Base-by-base conservation (phyloP, 1,140 invertebrate genomes). In the Magallana ariakensis region DNA sequence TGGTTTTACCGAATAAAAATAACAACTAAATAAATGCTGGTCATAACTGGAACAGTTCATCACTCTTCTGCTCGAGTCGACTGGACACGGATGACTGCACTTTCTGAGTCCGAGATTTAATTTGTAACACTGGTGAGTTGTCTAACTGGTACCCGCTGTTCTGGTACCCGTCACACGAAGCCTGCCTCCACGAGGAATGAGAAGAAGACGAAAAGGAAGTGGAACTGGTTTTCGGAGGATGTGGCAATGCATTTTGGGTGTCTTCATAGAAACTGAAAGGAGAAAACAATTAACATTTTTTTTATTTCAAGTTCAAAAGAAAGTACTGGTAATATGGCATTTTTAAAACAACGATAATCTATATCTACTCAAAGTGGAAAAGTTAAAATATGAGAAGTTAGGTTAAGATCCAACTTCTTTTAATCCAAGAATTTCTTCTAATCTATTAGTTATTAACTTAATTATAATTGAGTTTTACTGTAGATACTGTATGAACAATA, bases 41-140 rank as follows among this genome's bases (percentile, higher is more conserved):
- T 75, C 66, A 75, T 75, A 75, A 75, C 66, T 75, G 66, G 22
- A 75, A 75, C 9, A 75, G 66, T 75, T 75, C 66, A 75, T 75
- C 66, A 33, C 33, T 75, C 26, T 19, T 75, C 66, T 75, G 66
- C 22, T 75, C 66, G 11, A 75, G 66, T 33, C 22, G 9, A 75
- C 66, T 75, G 33, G 9, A 26, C 9, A 75, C 22, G 9, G 66
- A 75, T 19, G 66, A 75, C 22, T 75, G 22, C 9, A 75, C 19
- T 75, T 75, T 75, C 11, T 75, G 66, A 75, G 66, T 75, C 26
- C 62, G n/a, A 70, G 62, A 70, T 70, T 75, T 75, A 13, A 75
- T 75, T 26, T 26, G 66, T 26, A 75, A 75, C 66, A 75, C 66
- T 26, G 66, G 66, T 33, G 66, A 75, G 9, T 26, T 19, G 10